A percentile compares a stretch with the other conserved stretches of the same genome.
Conservation (phyloP, 2,113 vertebrate species). For the Lophotis ruficrista region DNA sequence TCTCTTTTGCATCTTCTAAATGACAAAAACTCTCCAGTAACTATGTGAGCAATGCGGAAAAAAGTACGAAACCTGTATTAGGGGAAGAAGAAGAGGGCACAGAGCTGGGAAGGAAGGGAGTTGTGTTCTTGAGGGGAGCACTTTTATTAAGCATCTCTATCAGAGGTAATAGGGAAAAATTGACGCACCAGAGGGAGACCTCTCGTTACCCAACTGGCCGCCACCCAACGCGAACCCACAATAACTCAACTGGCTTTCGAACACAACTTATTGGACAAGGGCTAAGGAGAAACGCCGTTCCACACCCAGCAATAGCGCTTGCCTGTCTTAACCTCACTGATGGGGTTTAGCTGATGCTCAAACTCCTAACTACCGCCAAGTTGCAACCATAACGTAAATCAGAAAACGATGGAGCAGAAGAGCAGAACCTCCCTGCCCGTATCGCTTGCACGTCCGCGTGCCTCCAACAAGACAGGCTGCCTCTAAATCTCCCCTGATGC, state of each 20-base stretch:
- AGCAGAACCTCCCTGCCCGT: background rate
- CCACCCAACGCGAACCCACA: background rate
- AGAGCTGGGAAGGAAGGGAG: background rate
- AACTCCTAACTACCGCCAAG: background rate
- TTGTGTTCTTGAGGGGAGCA: background rate
- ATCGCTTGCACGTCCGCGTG: accelerated
- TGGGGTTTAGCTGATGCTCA: background rate
- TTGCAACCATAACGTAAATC: background rate
- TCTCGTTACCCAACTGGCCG: background rate
- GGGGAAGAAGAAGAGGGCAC: background rate
- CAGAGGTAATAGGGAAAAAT: background rate
- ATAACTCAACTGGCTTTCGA: background rate
- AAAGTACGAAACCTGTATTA: background rate
- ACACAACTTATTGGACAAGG: background rate
- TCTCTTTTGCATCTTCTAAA: background rate
- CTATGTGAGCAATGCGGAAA: background rate
- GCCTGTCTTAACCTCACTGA: background rate
- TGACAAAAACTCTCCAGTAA: background rate
- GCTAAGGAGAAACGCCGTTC: background rate
- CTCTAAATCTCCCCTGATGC: background rate
- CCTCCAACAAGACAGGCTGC: background rate
- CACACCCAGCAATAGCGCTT: background rate
- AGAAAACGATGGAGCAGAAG: background rate
- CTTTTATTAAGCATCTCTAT: background rate
- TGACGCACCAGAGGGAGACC: background rate